Evolutionary conservation across 2,113 vertebrate genomes (phyloP).

Genomic region (Phalacrocorax aristotelis): DNA sequence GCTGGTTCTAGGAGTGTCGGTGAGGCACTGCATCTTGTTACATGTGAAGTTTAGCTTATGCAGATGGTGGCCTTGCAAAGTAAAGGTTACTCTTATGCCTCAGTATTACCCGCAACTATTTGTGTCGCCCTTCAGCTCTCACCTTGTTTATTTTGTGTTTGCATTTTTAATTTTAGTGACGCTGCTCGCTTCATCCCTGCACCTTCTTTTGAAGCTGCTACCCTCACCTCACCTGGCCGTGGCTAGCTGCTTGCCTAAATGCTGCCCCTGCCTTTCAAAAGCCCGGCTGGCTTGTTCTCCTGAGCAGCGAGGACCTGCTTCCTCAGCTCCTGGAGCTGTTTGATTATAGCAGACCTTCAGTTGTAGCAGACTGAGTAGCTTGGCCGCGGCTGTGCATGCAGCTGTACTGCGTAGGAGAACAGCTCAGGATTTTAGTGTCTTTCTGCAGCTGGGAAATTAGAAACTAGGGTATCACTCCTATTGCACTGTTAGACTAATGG

Average conservation of each 20-base stretch:
- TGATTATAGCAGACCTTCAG: background rate
- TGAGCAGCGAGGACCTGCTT: background rate
- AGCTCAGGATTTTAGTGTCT: background rate
- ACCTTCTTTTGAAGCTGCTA: background rate
- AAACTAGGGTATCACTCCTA: background rate
- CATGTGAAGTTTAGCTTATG: background rate
- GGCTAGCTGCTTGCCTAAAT: background rate
- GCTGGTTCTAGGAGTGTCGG: accelerated
- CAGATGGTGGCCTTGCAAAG: background rate
- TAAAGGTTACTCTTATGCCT: background rate
- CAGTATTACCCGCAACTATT: background rate
- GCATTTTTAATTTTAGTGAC: background rate
- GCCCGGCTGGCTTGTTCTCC: background rate
- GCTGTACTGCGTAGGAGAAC: background rate
- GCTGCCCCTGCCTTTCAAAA: background rate
- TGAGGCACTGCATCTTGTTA: accelerated
- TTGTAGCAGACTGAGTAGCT: background rate
- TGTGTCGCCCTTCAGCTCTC: background rate
- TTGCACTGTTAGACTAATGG: background rate
- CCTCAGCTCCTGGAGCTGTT: background rate
- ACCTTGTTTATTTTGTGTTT: background rate
- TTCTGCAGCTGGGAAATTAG: background rate
- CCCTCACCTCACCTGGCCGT: accelerated
- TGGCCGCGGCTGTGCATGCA: background rate
- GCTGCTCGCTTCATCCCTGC: background rate